A percentile compares a stretch with the other conserved stretches of the same genome.
phyloP scores from a whole-genome alignment of 2,888 invertebrate species.

The Ophion ellenae region DNA sequence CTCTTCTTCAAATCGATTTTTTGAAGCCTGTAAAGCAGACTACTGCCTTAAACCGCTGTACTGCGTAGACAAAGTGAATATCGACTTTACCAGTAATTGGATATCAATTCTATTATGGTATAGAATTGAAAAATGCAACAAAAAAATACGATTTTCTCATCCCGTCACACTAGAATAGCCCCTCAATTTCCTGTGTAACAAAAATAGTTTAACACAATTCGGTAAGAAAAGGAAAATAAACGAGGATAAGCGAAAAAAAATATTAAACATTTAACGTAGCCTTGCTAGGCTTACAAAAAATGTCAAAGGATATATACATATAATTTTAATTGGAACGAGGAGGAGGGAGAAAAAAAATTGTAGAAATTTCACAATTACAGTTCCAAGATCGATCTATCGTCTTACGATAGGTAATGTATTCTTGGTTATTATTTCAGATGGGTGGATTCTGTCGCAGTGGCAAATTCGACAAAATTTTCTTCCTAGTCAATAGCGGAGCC shows the following conservation, averaged over 20 bases:
- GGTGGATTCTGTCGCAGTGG: slow-evolving; percentile 48
- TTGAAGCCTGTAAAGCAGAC: no score
- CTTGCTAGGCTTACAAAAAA: slow-evolving; percentile 6
- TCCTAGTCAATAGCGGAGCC: slow-evolving; percentile 50
- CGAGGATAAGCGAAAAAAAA: slow-evolving; percentile 4
- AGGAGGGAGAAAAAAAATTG: slow-evolving; percentile 12
- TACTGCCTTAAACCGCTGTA: no score
- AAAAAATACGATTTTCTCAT: no score
- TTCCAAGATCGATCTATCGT: slow-evolving; percentile 34
- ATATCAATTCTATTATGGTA: no score
- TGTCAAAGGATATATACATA: neutral
- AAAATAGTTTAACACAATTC: slow-evolving; percentile 7
- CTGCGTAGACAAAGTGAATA: no score
- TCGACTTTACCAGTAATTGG: no score
- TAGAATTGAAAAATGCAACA: no score
- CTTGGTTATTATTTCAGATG: slow-evolving; percentile 53
- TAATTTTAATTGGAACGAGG: slow-evolving; percentile 16
- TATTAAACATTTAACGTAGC: slow-evolving; percentile 3
- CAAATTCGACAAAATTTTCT: slow-evolving; percentile 34
- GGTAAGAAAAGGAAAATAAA: slow-evolving; percentile 14
- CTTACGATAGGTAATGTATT: slow-evolving; percentile 32
- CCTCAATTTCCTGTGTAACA: slow-evolving; percentile 44
- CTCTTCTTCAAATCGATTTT: no score
- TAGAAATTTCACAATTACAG: slow-evolving; percentile 28
- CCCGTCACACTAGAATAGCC: no score